These are phyloP conservation scores for Ciconia boyciana DNA, from an alignment of 2,113 vertebrate species.

Conservation along the genomic window DNA sequence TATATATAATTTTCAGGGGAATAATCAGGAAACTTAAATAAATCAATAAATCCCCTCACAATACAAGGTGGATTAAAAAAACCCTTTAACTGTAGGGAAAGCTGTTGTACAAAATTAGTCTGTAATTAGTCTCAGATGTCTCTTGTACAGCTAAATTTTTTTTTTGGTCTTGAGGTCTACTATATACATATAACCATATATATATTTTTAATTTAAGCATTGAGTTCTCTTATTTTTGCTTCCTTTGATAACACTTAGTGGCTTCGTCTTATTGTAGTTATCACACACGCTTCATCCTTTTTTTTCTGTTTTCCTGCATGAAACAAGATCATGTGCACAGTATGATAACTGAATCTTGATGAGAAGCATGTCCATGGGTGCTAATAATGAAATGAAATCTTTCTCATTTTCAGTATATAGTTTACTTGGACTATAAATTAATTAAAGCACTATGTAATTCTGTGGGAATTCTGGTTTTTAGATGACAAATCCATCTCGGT, in stretches of 20 bases:
- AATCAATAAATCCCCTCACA: not conserved
- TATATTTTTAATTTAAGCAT: not conserved
- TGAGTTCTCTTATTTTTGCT: not conserved
- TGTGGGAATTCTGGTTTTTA: not conserved
- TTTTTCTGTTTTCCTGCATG: not conserved
- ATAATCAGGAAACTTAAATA: not conserved
- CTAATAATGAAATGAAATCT: not conserved
- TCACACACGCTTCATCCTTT: not conserved
- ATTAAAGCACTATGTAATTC: not conserved
- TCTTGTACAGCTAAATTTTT: not conserved
- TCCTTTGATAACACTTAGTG: not conserved
- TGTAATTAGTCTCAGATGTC: not conserved
- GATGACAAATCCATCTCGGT: not conserved
- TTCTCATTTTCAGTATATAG: not conserved
- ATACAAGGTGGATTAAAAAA: not conserved
- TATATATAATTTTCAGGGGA: not conserved
- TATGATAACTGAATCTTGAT: not conserved
- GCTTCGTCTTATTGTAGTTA: not conserved
- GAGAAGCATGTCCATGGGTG: not conserved
- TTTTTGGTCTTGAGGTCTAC: not conserved
- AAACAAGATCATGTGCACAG: not conserved
- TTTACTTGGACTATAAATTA: not conserved
- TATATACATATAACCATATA: not conserved
- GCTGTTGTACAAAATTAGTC: not conserved
- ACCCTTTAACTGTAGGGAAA: not conserved